Percentiles rank a stretch among this genome's conserved stretches.
Conservation (phyloP, 2,888 invertebrate species). For the Mimachlamys varia region DNA sequence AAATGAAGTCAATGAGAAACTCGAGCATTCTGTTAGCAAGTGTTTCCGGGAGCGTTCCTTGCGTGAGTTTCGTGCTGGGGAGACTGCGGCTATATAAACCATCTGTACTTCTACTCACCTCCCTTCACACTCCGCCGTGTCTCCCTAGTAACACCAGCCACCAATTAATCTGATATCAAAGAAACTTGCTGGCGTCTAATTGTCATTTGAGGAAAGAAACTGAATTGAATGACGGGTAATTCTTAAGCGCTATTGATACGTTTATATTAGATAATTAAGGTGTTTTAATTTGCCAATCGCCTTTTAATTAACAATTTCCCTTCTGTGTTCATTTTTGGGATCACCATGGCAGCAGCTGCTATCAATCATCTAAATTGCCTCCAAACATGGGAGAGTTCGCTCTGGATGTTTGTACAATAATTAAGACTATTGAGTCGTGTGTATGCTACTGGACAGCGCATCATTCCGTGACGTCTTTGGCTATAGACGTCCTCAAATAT, state of each 20-base stretch:
- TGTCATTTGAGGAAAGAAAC: slow-evolving; percentile 28
- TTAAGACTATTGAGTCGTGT: not conserved
- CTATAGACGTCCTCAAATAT: not conserved
- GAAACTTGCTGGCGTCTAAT: slow-evolving; percentile 8
- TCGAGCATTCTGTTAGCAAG: too few species aligned
- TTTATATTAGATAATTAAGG: slow-evolving; percentile 31
- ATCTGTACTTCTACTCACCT: not conserved
- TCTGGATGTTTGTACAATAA: not conserved
- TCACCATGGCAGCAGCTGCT: slow-evolving; percentile 21
- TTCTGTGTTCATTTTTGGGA: slow-evolving; percentile 31
- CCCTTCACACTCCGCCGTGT: slow-evolving; percentile 4
- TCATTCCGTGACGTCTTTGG: not conserved
- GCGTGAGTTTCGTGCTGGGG: not conserved
- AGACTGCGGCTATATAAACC: not conserved
- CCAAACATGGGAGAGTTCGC: slow-evolving; percentile 10
- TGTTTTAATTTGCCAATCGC: slow-evolving; percentile 29
- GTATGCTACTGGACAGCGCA: not conserved
- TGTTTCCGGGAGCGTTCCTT: not conserved
- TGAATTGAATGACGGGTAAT: slow-evolving; percentile 25
- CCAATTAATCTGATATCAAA: slow-evolving; percentile 31
- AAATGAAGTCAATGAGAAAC: too few species aligned
- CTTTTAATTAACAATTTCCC: slow-evolving; percentile 31
- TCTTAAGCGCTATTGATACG: slow-evolving; percentile 33
- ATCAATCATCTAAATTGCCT: slow-evolving; percentile 31
- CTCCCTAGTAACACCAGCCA: slow-evolving; percentile 27